Base-by-base conservation (phyloP, 2,888 invertebrate genomes). In the Melanchra persicariae region DNA sequence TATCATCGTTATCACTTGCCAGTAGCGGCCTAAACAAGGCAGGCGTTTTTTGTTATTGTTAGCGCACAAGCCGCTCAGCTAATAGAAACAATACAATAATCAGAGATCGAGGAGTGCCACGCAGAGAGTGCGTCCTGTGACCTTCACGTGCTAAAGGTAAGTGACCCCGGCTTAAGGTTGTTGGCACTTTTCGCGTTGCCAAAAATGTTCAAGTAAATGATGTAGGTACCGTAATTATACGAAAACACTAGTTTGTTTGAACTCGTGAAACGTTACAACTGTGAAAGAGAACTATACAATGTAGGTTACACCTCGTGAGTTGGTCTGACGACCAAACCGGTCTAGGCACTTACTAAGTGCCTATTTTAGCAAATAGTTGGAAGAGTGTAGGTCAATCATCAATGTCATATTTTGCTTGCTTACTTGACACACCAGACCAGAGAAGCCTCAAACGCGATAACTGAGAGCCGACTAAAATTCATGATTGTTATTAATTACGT, bases 151-250 rank as follows among this genome's bases (percentile, higher is more conserved):
- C 62, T 54, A 83, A 26, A 90, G 93, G 93, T 93, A 86, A 92
- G 93, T 93, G 91, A 91, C 91, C 91, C 83, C 52, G 24, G 24
- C 73, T 70, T 73, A 52, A 87, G 90, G 89, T 90, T 89, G 88
- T 84, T 86, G 89, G 88, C 88, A 81, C 63, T 77, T 77, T 84
- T 82, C 54, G 69, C 81, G 34, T 68, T 70, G 78, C 76, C 80
- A 68, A 87, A 85, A 70, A 58, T 47, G 51, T 69, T 69, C 7
- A 60, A 59, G 55, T 15, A 37, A 43, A 51, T 15, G 26, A 51
- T 17, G 17, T 9, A 22, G 30, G 22, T 54, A 60, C 61, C 62
- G 37, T 63, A 62, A 77, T 55, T 37, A n/a, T 10, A 40, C 30
- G n/a, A n/a, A n/a, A 17, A 45, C 2, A 17, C 24, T 40, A 40